These are phyloP conservation scores for Agrotis puta DNA, from an alignment of 2,888 invertebrate species.

Conservation along the genomic window DNA sequence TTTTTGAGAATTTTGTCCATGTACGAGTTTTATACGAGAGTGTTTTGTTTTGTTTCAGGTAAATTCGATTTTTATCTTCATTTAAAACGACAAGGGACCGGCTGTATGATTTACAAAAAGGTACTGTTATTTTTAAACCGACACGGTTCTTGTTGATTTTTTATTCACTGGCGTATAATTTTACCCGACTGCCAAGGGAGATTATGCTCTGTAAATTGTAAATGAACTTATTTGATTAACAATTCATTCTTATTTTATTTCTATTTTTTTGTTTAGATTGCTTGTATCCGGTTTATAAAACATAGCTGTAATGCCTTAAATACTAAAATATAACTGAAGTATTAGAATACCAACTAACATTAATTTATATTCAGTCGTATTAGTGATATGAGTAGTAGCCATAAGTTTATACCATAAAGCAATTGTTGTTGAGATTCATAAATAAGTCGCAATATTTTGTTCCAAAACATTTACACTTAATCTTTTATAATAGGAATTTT, in stretches of 20 bases:
- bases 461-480: not conserved
- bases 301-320: no score
- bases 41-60: constrained; percentile 48
- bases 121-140: constrained; percentile 16
- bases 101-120: constrained; percentile 28
- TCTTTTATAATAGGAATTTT: constrained; percentile 2
- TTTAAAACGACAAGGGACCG: constrained; percentile 12
- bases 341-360: no score
- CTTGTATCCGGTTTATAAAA: no score
- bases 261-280: no score
- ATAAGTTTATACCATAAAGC: not conserved
- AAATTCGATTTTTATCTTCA: constrained; percentile 36
- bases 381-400: no score
- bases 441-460: not conserved
- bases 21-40: constrained; percentile 19
- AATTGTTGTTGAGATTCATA: not conserved
- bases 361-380: no score
- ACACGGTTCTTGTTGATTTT: not conserved
- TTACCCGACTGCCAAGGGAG: not conserved
- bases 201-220: not conserved
- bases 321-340: no score
- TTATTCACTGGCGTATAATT: not conserved
- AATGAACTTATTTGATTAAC: no score
- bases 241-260: no score
- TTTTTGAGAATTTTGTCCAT: constrained; percentile 25